Percentiles rank a stretch among this genome's conserved stretches.
Conservation (phyloP, 2,888 invertebrate species). For the Scrobipalpa costella region DNA sequence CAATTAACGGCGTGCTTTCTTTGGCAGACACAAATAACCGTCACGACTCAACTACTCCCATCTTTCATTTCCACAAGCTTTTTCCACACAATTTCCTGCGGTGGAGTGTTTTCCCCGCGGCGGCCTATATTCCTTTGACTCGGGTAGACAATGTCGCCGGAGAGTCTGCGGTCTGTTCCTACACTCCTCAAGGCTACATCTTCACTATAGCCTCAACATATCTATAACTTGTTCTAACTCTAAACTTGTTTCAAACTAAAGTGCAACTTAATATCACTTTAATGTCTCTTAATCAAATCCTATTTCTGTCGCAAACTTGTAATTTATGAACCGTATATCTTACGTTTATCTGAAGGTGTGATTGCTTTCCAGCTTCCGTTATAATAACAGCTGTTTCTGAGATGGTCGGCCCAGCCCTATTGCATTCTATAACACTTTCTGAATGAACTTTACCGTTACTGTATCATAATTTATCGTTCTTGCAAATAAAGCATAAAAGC, state of each 20-base stretch:
- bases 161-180: slow-evolving; percentile 47
- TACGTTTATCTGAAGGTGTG: slow-evolving; percentile 8
- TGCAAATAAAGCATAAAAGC: slow-evolving; percentile 32
- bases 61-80: slow-evolving; percentile 39
- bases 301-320: slow-evolving; percentile 5
- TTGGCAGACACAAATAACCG: slow-evolving; percentile 20
- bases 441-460: slow-evolving; percentile 45
- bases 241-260: slow-evolving; percentile 14
- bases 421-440: slow-evolving; percentile 39
- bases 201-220: slow-evolving; percentile 31
- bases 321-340: slow-evolving; percentile 24
- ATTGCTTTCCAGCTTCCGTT: slow-evolving; percentile 38
- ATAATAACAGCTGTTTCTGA: slow-evolving; percentile 35
- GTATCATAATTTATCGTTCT: slow-evolving; percentile 48
- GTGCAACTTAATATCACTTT: not conserved
- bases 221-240: slow-evolving; percentile 5
- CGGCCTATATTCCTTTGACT: slow-evolving; percentile 69
- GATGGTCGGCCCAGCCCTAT: slow-evolving; percentile 43
- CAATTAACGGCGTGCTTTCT: slow-evolving; percentile 20
- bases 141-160: slow-evolving; percentile 48
- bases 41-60: slow-evolving; percentile 21
- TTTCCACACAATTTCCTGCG: slow-evolving; percentile 60
- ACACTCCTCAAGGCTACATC: slow-evolving; percentile 38
- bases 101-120: slow-evolving; percentile 49
- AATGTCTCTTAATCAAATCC: slow-evolving; percentile 17